Percentiles rank a stretch among this genome's conserved stretches.
These are phyloP conservation scores for Drosophila ohnishii DNA, from an alignment of 1,140 invertebrate genomes.

Conservation along the genomic window DNA sequence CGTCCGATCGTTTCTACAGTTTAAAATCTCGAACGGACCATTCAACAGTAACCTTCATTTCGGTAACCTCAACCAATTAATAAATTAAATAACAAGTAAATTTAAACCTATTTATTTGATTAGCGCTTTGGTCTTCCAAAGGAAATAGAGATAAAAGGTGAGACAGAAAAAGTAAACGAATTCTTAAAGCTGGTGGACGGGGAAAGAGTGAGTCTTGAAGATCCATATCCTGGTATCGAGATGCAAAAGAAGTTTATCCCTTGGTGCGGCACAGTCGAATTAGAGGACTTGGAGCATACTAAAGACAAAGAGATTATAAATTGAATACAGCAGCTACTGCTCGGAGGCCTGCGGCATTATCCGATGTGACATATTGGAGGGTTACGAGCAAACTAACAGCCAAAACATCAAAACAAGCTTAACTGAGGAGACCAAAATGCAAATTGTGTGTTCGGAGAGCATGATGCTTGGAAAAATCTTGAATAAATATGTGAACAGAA, in stretches of 20 bases:
- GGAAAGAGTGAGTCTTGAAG: too few species aligned
- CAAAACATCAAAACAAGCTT: conserved; percentile 7
- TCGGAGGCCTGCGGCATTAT: conserved; percentile 59
- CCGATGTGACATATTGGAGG: background rate
- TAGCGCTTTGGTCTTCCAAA: background rate
- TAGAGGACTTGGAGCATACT: too few species aligned
- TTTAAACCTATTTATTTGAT: background rate
- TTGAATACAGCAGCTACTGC: too few species aligned
- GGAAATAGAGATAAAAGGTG: background rate
- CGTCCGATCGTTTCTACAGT: background rate
- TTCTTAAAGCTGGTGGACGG: background rate
- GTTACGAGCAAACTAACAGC: conserved; percentile 9
- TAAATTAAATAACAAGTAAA: background rate
- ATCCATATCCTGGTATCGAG: too few species aligned
- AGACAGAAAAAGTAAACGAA: background rate
- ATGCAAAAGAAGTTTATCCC: too few species aligned
- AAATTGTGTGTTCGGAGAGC: conserved; percentile 39
- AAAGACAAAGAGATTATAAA: too few species aligned
- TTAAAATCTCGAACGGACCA: background rate
- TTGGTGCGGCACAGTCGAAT: too few species aligned
- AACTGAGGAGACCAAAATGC: conserved; percentile 33
- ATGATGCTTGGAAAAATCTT: background rate
- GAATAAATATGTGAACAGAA: background rate
- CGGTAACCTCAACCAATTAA: background rate
- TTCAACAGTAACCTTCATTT: background rate